Conservation (phyloP, 2,888 invertebrate genomes). For the Aporophyla nigra region DNA sequence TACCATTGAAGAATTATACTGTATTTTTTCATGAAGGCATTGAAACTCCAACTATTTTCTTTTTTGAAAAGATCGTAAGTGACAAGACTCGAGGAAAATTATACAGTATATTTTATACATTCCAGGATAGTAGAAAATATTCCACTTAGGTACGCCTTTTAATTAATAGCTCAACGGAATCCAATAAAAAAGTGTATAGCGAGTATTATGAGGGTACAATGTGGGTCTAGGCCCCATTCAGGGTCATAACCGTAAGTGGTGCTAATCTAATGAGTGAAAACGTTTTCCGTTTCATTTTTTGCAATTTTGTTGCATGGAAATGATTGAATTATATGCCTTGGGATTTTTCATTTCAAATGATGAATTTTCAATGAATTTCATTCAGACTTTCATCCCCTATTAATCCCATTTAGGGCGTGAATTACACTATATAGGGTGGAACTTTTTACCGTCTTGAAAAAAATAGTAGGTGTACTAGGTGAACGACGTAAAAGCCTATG, state of each 20-base stretch:
- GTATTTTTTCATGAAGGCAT: not conserved
- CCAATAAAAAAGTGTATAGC: slow-evolving; percentile 31
- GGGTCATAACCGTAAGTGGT: slow-evolving; percentile 48
- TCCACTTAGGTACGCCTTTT: not conserved
- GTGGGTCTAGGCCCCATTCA: slow-evolving; percentile 65
- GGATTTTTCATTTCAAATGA: not conserved
- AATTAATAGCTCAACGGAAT: slow-evolving; percentile 53
- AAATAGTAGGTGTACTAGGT: no score
- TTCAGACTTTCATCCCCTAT: no score
- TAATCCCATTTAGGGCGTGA: not conserved
- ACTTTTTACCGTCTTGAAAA: no score
- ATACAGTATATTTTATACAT: no score
- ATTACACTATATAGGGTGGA: not conserved
- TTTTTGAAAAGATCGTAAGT: not conserved
- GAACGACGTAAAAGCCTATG: no score
- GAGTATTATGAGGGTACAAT: slow-evolving; percentile 60
- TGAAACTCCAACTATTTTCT: not conserved
- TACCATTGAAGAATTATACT: not conserved
- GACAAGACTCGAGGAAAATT: not conserved
- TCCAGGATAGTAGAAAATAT: slow-evolving; percentile 3
- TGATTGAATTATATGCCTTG: not conserved
- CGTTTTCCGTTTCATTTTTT: slow-evolving; percentile 24
- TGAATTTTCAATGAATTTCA: no score
- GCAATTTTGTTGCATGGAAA: not conserved
- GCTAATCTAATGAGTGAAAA: slow-evolving; percentile 47